Conservation (phyloP, 2,113 vertebrate species). For the Telmatochromis sp. region DNA sequence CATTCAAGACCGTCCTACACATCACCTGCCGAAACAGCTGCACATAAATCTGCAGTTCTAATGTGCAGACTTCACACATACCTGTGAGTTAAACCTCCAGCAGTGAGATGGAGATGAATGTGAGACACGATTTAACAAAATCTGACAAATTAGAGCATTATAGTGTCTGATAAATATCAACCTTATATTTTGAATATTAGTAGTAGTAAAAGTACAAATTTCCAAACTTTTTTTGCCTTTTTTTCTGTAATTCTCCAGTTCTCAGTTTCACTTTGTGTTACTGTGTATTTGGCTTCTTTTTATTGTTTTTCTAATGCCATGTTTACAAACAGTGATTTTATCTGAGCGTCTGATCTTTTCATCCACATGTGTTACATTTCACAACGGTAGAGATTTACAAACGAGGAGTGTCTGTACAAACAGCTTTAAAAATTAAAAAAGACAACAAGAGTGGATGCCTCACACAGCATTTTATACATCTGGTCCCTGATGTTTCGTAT, state of each 20-base stretch:
- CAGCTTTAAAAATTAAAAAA: not conserved
- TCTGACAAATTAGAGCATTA: not conserved
- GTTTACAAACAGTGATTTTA: not conserved
- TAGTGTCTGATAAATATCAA: not conserved
- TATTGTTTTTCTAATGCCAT: not conserved
- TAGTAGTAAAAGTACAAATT: not conserved
- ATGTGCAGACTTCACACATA: not conserved
- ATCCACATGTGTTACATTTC: not conserved
- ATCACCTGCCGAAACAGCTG: not conserved
- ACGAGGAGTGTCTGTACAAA: not conserved
- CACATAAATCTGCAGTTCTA: not conserved
- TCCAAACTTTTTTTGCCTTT: not conserved
- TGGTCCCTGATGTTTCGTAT: not conserved
- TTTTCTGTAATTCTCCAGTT: not conserved
- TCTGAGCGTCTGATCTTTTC: not conserved
- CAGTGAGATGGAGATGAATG: not conserved
- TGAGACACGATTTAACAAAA: not conserved
- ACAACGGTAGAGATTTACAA: not conserved
- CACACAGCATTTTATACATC: not conserved
- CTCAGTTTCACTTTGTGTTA: not conserved
- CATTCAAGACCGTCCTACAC: not conserved
- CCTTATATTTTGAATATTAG: not conserved
- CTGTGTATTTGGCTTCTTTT: not conserved
- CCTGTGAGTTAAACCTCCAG: not conserved
- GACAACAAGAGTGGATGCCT: accelerated